Base-by-base conservation (phyloP, 2,888 invertebrate genomes). In the Aporophyla lueneburgensis region DNA sequence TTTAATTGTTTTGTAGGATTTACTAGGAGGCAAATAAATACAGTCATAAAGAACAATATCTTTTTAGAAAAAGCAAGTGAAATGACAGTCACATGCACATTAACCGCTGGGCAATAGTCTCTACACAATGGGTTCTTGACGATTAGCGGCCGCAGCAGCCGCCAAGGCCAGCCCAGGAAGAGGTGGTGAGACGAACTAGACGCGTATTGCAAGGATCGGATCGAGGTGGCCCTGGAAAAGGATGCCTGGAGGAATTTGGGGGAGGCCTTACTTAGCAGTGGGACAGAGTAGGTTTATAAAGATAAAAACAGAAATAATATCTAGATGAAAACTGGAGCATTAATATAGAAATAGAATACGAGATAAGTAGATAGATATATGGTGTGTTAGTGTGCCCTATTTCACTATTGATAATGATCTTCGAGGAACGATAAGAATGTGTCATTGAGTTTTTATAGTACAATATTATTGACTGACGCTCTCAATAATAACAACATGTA, bases 361-460 rank as follows among this genome's bases (percentile, higher is more conserved):
- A 71, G 40, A 43, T 61, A 66, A 33, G 12, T 27, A 49, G 16
- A n/a, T 14, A 43, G 9, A 12, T 12, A 12, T 24, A 62, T 24
- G 14, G 27, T 65, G 49, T 51, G 40, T 61, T 68, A 75, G 70
- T n/a, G 24, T 51, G 53, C 33, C 84, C 56, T 71, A 83, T 78
- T 78, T 80, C 54, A 49, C 53, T 24, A 59, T 58, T 67, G 80
- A 80, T 78, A 71, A 33, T 27, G 49, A 80, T 83, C 61, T 62
- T 19, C 10, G 53, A 62, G n/a, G 16, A 67, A 27, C 19, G 84
- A 80, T 80, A 80, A 78, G 33, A 83, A 76, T 33, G 16, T 72
- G 51, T 75, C 27, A n/a, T 49, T 33, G 46, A 63, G 53, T 79
- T 56, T 33, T 51, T 58, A 63, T 56, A 53, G 19, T n/a, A 58